Base-by-base conservation (phyloP, 37 sponge, comb jelly and placozoan species). In the Lycopodina hypogea region DNA sequence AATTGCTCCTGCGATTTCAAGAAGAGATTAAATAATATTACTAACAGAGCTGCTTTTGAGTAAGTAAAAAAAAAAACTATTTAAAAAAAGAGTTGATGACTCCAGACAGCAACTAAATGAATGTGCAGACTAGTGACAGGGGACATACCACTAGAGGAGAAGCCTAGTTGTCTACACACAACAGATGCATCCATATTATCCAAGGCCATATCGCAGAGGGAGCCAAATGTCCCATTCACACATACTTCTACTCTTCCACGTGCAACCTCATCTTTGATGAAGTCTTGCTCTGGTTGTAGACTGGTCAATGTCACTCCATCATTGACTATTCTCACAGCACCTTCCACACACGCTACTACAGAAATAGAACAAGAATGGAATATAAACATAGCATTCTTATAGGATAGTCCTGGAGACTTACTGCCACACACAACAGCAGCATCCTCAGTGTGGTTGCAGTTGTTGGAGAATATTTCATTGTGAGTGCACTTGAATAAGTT, bases 211-310 rank as follows among this genome's bases (percentile, higher is more conserved):
- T 67, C 76, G 37, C 83, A 83, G 24, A 83, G 57, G 17, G 83
- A 65, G 36, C 57, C 76, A 34, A 63, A 83, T 28, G 30, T 67
- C 3, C 76, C 69, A 23, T 64, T 57, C 12, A 56, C 32, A 39
- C 83, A 83, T 2, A 83, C 69, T 53, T 83, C 83, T 21, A 75
- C 83, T 41, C 76, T 76, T n/a, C 83, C 83, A 17, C 66, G 26
- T 30, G 66, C 32, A 32, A 32, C 30, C 30, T 65, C 66, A 2
- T 30, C 35, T 33, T 65, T 65, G 66, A 65, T 65, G 2, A 24
- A 17, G 18, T 65, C 66, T 15, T 65, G 30, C 18, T 15, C 18
- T 32, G 30, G 66, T 30, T 9, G 48, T 45, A 12, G 48, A 45
- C 9, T 45, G 48, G 48, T 9, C n/a, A n/a, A n/a, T 4, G 11